Evolutionary conservation across 35 echinoderm and acorn worm species (phyloP), one percentile per base, ranked within the genome.

Genomic region (Apostichopus japonicus): DNA sequence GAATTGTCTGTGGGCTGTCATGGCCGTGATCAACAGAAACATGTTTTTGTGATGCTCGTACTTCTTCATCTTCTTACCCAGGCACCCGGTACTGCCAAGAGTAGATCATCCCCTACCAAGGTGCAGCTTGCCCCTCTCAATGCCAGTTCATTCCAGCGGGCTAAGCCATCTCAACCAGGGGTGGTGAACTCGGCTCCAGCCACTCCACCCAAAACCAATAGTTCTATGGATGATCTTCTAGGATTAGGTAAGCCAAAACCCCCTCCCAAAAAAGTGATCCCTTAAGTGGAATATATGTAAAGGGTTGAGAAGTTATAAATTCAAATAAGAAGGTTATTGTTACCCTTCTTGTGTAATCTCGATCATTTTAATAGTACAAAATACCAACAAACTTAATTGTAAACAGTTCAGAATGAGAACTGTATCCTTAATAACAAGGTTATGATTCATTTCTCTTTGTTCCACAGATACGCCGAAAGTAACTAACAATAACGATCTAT

Each of bases 181-280:
- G 56, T 79, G 10, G 24, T 24, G 15, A 70, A 33, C 27, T 78
- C 90, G 25, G 54, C 59, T 21, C 90, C 77, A 65, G 55, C 78
- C 63, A 92, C 91, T 27, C 78, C 91, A 61, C 77, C 80, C 78
- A 92, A 92, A 65, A 92, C 91, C 65, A 62, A 82, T 14, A 54
- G 77, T 13, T 92, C 91, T 6, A 71, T 81, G 59, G 80, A 92
- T 80, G 91, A 92, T 59, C 80, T 92, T 15, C 57, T 92, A 44
- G 91, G 91, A 61, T 83, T 92, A 80, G 65, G 91, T 92, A 65
- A 92, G 91, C 17, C 54, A 1, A 44, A 44, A 44, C 33, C 33
- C 33, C 33, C 33, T 44, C 33, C 33, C 33, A 0, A 27, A 27
- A 44, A 44, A 44, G 4, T 44, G 33, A 44, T 44, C 33, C 33